Conservation (phyloP, 2,113 vertebrate species). For the Perccottus glenii region DNA sequence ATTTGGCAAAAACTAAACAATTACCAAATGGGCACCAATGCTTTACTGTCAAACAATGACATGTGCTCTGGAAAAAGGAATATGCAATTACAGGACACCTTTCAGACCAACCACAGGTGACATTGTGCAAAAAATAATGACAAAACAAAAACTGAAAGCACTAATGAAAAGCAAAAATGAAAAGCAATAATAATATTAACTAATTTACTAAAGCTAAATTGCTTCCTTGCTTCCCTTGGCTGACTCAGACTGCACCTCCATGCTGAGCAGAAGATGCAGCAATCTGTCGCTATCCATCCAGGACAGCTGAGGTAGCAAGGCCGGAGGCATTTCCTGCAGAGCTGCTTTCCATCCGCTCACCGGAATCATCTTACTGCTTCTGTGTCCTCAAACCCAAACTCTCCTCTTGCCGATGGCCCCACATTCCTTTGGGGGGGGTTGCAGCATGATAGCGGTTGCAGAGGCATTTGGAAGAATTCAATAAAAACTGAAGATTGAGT, state of each 20-base stretch:
- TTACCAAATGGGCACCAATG: too few relatives aligned
- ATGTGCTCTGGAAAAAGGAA: too few relatives aligned
- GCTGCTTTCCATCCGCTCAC: slow-evolving; percentile 8
- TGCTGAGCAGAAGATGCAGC: slow-evolving; percentile 9
- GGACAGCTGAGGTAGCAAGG: slow-evolving; percentile 10
- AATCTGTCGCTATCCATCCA: background rate
- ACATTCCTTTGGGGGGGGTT: background rate
- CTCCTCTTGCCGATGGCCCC: background rate
- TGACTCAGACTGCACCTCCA: slow-evolving; percentile 8
- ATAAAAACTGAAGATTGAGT: slow-evolving; percentile 7
- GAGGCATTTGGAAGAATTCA: slow-evolving; percentile 8
- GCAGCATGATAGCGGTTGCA: background rate
- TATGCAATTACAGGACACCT: too few relatives aligned
- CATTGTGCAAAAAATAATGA: background rate
- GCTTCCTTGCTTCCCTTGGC: slow-evolving; percentile 1
- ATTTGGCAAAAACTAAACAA: too few relatives aligned
- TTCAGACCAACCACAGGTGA: background rate
- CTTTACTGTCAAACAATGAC: too few relatives aligned
- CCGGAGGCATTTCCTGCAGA: slow-evolving; percentile 4
- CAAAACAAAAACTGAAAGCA: too few relatives aligned
- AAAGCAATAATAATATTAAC: background rate
- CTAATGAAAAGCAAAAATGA: background rate
- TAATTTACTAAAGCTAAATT: background rate
- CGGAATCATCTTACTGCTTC: background rate
- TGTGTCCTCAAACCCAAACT: background rate